phyloP scores from a whole-genome alignment of 2,888 invertebrate species.

The Ophion slaviceki region DNA sequence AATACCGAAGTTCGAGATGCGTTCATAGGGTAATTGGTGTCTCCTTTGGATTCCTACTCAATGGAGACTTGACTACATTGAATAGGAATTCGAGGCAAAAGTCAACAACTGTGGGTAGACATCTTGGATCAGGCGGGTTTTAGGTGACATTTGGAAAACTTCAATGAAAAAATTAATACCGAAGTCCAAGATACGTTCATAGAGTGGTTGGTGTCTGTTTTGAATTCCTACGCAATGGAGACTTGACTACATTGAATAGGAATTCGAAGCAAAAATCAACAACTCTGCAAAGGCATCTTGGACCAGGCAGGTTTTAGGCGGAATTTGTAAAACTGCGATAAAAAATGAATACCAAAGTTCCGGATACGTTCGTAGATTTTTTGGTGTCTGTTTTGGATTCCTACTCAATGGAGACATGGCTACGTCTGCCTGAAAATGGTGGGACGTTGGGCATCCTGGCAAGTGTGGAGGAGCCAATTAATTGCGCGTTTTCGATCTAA shows the following conservation, averaged over 20 bases:
- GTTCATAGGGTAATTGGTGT: background rate
- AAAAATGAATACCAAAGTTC: too few relatives aligned
- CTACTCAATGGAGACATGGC: background rate
- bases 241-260: background rate
- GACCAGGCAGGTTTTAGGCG: too few relatives aligned
- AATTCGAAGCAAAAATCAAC: too few relatives aligned
- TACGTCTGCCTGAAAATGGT: background rate
- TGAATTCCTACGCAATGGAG: background rate
- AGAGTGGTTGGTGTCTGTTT: background rate
- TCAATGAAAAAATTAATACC: too few relatives aligned
- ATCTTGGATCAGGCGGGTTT: too few relatives aligned
- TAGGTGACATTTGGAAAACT: too few relatives aligned
- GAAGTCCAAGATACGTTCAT: too few relatives aligned
- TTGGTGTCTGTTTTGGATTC: background rate
- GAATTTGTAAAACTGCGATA: too few relatives aligned
- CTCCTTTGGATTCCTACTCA: background rate
- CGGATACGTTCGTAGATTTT: background rate
- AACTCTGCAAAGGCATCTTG: too few relatives aligned
- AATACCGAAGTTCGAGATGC: too few relatives aligned
- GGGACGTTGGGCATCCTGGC: background rate
- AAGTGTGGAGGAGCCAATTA: slow-evolving; percentile 48
- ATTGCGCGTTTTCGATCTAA: slow-evolving; percentile 52
- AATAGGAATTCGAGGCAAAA: too few relatives aligned
- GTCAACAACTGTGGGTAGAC: too few relatives aligned
- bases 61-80: background rate